Percentiles rank a stretch among this genome's conserved stretches.
Conservation (phyloP, 2,797 vertebrate species). For the Argentina silus region DNA sequence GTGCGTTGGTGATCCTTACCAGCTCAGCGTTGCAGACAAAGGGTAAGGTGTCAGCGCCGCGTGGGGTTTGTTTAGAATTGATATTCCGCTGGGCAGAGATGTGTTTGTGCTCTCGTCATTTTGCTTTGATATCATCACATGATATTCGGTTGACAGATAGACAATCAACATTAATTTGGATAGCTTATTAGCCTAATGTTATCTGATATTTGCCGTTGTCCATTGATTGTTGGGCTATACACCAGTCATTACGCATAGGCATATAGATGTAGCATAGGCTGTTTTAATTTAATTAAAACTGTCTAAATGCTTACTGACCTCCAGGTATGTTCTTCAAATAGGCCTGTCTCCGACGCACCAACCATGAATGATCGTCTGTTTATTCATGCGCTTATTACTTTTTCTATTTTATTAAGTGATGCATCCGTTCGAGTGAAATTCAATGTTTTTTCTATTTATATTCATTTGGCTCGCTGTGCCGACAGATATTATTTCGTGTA, state of each 20-base stretch:
- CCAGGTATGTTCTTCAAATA: too few relatives aligned
- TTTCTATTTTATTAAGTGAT: too few relatives aligned
- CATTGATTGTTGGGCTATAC: background rate
- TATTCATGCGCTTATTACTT: too few relatives aligned
- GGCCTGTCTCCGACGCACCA: too few relatives aligned
- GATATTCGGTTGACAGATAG: conserved; percentile 30
- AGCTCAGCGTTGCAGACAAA: conserved; percentile 53
- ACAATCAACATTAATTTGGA: background rate
- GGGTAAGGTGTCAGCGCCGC: conserved; percentile 56
- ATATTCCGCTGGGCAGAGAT: conserved; percentile 42
- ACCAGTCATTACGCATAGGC: too few relatives aligned
- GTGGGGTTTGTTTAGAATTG: conserved; percentile 14
- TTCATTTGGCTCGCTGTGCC: background rate
- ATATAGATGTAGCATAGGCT: too few relatives aligned
- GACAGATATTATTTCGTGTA: background rate
- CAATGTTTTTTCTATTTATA: background rate
- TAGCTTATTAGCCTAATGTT: background rate
- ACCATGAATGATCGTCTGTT: too few relatives aligned
- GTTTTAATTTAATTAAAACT: too few relatives aligned
- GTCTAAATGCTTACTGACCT: too few relatives aligned
- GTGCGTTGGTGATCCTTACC: conserved; percentile 58
- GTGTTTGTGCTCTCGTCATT: conserved; percentile 13
- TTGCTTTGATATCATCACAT: conserved; percentile 28
- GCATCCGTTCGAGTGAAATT: too few relatives aligned
- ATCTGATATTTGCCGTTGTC: background rate